Conservation (phyloP, 2,113 vertebrate species). For the Columbina picui region DNA sequence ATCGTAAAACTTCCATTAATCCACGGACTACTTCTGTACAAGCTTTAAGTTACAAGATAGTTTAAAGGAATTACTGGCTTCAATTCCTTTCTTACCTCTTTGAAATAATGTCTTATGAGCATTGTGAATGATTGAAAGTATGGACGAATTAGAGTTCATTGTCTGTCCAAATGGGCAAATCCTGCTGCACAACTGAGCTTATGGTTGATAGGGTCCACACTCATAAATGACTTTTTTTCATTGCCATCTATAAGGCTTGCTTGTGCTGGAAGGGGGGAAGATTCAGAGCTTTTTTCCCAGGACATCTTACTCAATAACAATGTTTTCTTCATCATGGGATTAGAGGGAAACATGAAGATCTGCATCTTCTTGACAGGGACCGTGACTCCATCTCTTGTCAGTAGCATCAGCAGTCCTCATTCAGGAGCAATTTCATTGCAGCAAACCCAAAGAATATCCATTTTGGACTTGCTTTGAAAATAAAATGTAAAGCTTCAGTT, state of each 20-base stretch:
- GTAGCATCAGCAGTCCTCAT: neutral
- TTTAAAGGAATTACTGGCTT: neutral
- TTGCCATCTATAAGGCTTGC: neutral
- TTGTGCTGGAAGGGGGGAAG: neutral
- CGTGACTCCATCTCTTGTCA: neutral
- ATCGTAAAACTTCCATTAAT: neutral
- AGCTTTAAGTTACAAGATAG: neutral
- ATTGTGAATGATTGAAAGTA: neutral
- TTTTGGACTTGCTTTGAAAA: neutral
- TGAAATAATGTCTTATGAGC: accelerated
- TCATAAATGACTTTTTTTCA: neutral
- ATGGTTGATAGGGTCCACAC: neutral
- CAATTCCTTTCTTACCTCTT: neutral
- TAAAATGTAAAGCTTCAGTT: neutral
- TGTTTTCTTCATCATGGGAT: neutral
- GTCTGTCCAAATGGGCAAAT: neutral
- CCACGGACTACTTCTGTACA: neutral
- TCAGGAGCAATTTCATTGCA: neutral
- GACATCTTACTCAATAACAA: neutral
- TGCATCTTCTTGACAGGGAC: neutral
- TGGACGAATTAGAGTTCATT: neutral
- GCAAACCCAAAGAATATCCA: neutral
- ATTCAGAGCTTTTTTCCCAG: neutral
- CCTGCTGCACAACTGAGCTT: neutral
- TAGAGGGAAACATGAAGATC: neutral